These are phyloP conservation scores for Trichogramma pretiosum DNA, from an alignment of 1,140 invertebrate genomes.

Conservation along the genomic window DNA sequence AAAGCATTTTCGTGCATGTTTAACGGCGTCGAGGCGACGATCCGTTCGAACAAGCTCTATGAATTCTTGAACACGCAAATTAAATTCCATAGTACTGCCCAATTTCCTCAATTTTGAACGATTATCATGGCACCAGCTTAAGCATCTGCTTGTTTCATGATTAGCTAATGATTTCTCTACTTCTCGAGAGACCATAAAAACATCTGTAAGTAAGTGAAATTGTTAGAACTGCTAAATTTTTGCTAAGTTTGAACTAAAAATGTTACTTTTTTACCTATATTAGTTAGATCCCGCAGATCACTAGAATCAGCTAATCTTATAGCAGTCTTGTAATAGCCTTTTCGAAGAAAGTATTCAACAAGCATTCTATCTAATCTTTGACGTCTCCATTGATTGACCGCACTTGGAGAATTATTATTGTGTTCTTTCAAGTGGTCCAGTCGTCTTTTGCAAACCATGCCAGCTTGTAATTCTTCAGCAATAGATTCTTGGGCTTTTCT, in stretches of 20 bases:
- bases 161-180: constrained; percentile 71
- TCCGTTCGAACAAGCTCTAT: constrained; percentile 87
- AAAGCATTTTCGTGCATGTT: constrained; percentile 90
- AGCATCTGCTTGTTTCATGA: constrained; percentile 78
- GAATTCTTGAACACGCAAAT: constrained; percentile 85
- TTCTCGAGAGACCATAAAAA: constrained; percentile 83
- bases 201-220: constrained; percentile 49
- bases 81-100: constrained; percentile 84
- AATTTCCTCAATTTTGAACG: constrained; percentile 91
- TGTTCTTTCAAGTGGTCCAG: constrained; percentile 90
- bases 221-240: background rate
- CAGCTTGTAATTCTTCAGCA: constrained; percentile 79
- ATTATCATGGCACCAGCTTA: constrained; percentile 97
- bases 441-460: constrained; percentile 75
- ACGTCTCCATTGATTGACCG: constrained; percentile 74
- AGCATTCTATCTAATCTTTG: constrained; percentile 88
- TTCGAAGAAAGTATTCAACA: constrained; percentile 91
- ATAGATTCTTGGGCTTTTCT: constrained; percentile 90
- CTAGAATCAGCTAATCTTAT: constrained; percentile 73
- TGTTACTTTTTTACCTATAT: constrained; percentile 65
- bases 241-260: background rate
- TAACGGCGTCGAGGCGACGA: constrained; percentile 80
- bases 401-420: constrained; percentile 43
- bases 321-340: constrained; percentile 92
- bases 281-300: constrained; percentile 80